Evolutionary conservation across 2,888 invertebrate genomes (phyloP).

Genomic region (Phytoseiulus persimilis): DNA sequence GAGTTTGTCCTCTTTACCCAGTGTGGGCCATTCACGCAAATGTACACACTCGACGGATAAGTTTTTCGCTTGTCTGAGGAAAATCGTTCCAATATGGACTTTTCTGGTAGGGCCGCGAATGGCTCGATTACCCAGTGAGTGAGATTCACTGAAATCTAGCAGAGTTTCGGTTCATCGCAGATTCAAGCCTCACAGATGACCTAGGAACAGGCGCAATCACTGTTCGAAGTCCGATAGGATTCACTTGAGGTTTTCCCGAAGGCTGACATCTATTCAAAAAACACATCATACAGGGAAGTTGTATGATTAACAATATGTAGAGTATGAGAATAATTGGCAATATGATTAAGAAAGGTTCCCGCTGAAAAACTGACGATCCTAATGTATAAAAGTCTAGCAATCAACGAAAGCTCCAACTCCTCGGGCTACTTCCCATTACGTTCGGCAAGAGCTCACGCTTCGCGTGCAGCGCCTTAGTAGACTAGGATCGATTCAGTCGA

Average conservation of each 20-base stretch:
- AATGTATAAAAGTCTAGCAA: background rate
- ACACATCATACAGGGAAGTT: background rate
- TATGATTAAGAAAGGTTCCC: background rate
- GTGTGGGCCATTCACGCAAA: too few species aligned
- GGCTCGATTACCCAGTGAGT: too few species aligned
- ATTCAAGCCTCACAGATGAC: too few species aligned
- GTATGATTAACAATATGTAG: background rate
- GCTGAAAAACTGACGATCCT: background rate
- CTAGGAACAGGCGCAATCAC: background rate
- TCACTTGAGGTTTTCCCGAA: background rate
- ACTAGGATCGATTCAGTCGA: too few species aligned
- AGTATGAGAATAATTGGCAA: background rate
- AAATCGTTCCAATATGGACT: too few species aligned
- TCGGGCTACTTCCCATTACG: background rate
- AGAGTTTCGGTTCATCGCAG: too few species aligned
- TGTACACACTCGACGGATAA: too few species aligned
- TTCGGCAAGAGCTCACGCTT: background rate
- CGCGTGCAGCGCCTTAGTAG: background rate
- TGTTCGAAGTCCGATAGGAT: background rate
- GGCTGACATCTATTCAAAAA: background rate
- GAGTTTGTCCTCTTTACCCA: too few species aligned
- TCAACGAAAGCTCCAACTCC: background rate
- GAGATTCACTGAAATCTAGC: too few species aligned
- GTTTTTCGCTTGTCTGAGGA: too few species aligned
- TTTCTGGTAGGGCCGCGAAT: too few species aligned